Percentiles rank a stretch among this genome's conserved stretches.
Conservation (phyloP, 92 coral and sea anemone genomes). For the Palythoa grandis region DNA sequence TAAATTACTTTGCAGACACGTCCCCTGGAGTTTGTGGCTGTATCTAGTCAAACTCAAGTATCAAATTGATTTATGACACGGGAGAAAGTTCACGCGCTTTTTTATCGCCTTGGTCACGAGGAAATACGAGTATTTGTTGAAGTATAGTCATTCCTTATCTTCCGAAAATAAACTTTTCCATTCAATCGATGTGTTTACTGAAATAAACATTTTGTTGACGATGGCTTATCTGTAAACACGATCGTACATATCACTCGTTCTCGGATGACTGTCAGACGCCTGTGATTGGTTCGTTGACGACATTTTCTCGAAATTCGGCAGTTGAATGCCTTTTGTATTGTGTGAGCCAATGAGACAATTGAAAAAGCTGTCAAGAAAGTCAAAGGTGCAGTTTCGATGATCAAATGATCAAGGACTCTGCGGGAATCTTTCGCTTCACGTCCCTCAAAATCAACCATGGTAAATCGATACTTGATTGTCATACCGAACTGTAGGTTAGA, state of each 20-base stretch:
- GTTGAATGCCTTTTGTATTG: slow-evolving; percentile 67
- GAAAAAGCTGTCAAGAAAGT: slow-evolving; percentile 62
- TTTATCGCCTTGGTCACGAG: slow-evolving; percentile 15
- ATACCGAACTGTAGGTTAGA: slow-evolving; percentile 12
- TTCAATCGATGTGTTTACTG: slow-evolving; percentile 49
- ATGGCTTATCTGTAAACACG: slow-evolving; percentile 48
- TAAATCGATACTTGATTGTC: slow-evolving; percentile 39
- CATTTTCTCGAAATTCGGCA: slow-evolving; percentile 32
- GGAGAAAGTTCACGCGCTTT: background rate
- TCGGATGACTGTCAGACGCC: slow-evolving; percentile 39
- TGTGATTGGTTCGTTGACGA: slow-evolving; percentile 27
- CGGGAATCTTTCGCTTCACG: slow-evolving; percentile 50
- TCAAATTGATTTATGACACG: slow-evolving; percentile 19
- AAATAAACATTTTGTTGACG: slow-evolving; percentile 64
- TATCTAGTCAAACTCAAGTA: background rate
- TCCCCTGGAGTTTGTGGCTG: slow-evolving; percentile 16
- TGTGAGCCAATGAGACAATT: slow-evolving; percentile 62
- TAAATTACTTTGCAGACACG: slow-evolving; percentile 23
- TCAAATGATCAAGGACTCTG: slow-evolving; percentile 31
- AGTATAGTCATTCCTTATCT: slow-evolving; percentile 52
- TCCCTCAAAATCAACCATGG: slow-evolving; percentile 25
- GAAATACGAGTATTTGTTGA: slow-evolving; percentile 22
- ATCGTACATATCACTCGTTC: slow-evolving; percentile 52
- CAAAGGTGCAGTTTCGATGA: slow-evolving; percentile 49
- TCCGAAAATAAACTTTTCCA: slow-evolving; percentile 57